Evolutionary conservation across 2,888 invertebrate genomes (phyloP).

Genomic region (Patella pellucida): DNA sequence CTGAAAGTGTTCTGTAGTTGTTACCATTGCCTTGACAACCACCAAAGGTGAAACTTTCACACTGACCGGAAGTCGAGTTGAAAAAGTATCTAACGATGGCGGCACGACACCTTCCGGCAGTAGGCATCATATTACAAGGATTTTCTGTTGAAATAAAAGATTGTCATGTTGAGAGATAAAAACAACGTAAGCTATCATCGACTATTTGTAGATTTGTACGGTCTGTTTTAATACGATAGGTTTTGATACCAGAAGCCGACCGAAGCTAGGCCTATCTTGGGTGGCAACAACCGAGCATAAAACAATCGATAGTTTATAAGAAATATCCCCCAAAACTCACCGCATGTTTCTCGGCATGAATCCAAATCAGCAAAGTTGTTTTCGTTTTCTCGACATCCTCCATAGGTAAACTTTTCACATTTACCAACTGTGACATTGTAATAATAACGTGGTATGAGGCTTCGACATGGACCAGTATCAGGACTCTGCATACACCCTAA

Average conservation of each 20-base stretch:
- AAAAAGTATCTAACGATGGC: not conserved
- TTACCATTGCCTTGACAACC: constrained; percentile 3
- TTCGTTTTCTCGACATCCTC: constrained; percentile 18
- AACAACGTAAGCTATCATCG: too few species aligned
- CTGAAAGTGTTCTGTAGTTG: not conserved
- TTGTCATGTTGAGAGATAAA: too few species aligned
- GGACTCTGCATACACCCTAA: not conserved
- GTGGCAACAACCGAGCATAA: too few species aligned
- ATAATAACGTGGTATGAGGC: constrained; percentile 16
- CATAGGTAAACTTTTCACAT: constrained; percentile 16
- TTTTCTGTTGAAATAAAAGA: not conserved
- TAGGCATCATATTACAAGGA: not conserved
- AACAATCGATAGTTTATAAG: too few species aligned
- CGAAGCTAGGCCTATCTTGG: too few species aligned
- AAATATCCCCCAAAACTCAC: not conserved
- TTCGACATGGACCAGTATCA: constrained; percentile 13
- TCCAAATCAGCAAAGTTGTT: constrained; percentile 16
- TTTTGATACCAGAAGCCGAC: too few species aligned
- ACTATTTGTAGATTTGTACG: too few species aligned
- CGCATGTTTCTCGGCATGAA: not conserved
- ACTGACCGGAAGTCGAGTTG: not conserved
- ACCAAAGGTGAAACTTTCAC: not conserved
- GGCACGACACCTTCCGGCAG: not conserved
- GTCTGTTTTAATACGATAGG: too few species aligned
- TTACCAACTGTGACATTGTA: constrained; percentile 2